Evolutionary conservation across 2,797 vertebrate genomes (phyloP), one percentile per base, ranked within the genome.

Genomic region (Rhinogobio ventralis): DNA sequence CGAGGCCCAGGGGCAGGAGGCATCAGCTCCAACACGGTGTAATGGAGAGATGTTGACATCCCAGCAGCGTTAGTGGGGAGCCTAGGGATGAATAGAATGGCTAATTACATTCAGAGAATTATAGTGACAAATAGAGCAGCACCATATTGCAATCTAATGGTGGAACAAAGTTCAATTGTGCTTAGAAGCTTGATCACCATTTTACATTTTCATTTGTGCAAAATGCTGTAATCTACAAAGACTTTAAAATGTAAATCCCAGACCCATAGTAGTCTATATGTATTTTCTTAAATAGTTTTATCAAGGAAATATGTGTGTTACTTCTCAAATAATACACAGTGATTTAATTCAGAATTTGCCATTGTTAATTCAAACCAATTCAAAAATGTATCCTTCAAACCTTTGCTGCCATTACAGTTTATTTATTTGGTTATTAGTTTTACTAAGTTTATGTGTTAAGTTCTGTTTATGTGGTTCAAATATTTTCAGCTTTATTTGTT

Each of bases 31-130:
- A 66, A 76, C 92, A 3, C 93, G 94, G 85, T 96, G 96, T 92
- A 97, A 97, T 0, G 96, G 96, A 36, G 86, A 92, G 91, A 89
- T 87, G 93, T 87, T 91, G 92, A 84, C 94, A 94, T 81, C 92
- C 92, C 90, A 90, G 93, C 87, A 87, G 94, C 95, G 86, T 93
- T 64, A 96, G 91, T 92, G 89, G 20, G 91, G 94, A 93, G 90
- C 87, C 75, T 77, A 28, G 79, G 53, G 87, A 83, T 83, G 25
- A 83, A 83, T 60, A 89, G 53, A 85, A 89, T 84, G 90, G 90
- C 79, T 91, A 86, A 86, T 83, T 82, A 78, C 81, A 81, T 69
- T 66, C 81, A 87, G 87, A 81, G 87, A 36, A 66, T 88, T 90
- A 90, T 87, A 87, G 88, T 83, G 87, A 87, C 79, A 90, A 30